These are phyloP conservation scores for Loxodonta africana DNA, from an alignment of 2,113 vertebrate species.

Conservation along the genomic window DNA sequence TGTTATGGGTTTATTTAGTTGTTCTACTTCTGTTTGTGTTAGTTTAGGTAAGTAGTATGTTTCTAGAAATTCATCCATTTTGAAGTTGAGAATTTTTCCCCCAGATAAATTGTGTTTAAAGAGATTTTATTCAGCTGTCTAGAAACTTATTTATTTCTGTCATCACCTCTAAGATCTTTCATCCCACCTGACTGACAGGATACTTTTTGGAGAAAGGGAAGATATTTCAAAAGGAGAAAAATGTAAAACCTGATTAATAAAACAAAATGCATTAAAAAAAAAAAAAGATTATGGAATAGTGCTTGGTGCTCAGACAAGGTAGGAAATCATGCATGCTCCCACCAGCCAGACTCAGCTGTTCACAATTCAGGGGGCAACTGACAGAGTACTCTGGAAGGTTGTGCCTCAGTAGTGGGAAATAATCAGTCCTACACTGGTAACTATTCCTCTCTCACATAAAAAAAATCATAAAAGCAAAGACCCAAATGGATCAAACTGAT, in stretches of 20 bases:
- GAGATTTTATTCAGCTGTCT: background rate
- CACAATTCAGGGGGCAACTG: too few relatives aligned
- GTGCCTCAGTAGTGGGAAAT: too few relatives aligned
- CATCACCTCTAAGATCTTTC: conserved; percentile 46
- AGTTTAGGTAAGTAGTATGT: too few relatives aligned
- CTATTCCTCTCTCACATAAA: too few relatives aligned
- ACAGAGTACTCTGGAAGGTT: background rate
- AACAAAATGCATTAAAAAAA: conserved; percentile 34
- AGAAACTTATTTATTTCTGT: conserved; percentile 38
- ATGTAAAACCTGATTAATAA: background rate
- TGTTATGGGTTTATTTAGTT: too few relatives aligned
- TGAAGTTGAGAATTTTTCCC: background rate
- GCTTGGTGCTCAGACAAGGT: too few relatives aligned
- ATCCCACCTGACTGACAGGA: background rate
- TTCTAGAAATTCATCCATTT: too few relatives aligned
- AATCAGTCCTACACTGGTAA: too few relatives aligned
- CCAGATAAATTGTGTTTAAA: conserved; percentile 13
- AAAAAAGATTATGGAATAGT: too few relatives aligned
- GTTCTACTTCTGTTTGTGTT: too few relatives aligned
- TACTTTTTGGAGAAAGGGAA: background rate
- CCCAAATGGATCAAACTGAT: background rate
- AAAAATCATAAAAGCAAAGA: too few relatives aligned
- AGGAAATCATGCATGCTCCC: background rate
- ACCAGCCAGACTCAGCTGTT: too few relatives aligned
- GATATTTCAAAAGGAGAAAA: conserved; percentile 26